Percentiles rank a stretch among this genome's conserved stretches.
Evolutionary conservation across 2,113 vertebrate genomes (phyloP).

Genomic region (Symphodus melops): DNA sequence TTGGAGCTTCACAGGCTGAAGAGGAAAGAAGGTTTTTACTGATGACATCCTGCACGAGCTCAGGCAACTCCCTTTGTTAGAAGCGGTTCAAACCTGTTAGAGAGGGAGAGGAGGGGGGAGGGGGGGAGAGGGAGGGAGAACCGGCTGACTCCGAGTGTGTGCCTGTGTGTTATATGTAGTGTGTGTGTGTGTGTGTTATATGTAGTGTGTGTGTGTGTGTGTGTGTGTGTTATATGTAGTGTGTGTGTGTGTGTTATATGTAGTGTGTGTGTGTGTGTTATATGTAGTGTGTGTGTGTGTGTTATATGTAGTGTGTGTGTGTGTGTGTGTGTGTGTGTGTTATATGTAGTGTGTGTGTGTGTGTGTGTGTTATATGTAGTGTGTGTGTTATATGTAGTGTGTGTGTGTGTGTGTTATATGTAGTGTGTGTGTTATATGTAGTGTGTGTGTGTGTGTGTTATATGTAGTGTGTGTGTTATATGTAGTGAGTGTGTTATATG

Average conservation of each 20-base stretch:
- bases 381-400: too few species aligned
- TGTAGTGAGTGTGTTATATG: too few species aligned
- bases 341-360: not conserved
- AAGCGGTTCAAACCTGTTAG: conserved; percentile 99
- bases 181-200: not conserved
- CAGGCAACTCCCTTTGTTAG: conserved; percentile 97
- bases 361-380: not conserved
- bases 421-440: not conserved
- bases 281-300: not conserved
- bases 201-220: conserved; percentile 16
- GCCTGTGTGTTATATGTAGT: not conserved
- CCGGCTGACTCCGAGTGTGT: conserved; percentile 30
- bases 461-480: conserved; percentile 22
- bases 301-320: too few species aligned
- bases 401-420: not conserved
- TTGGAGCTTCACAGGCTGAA: not conserved
- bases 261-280: not conserved
- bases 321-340: not conserved
- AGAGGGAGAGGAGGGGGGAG: conserved; percentile 61
- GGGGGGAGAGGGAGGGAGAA: conserved; percentile 73
- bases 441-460: not conserved
- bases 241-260: too few species aligned
- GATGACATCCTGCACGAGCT: conserved; percentile 70
- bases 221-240: not conserved
- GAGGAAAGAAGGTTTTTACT: not conserved